These are phyloP conservation scores for Danionella dracula DNA, from an alignment of 2,797 vertebrate species.

Conservation along the genomic window DNA sequence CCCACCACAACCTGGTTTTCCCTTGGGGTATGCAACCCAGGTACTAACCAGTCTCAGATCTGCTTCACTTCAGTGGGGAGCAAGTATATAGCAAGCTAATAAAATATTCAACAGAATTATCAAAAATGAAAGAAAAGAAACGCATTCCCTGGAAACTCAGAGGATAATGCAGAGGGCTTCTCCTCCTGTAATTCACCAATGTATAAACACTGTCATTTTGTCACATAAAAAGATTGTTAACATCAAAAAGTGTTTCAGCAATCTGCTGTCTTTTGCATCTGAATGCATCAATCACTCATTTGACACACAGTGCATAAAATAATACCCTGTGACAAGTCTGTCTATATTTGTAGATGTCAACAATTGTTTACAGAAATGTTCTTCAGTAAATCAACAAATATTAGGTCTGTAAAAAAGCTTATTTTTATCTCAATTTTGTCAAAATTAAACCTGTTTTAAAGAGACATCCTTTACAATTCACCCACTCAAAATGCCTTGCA, in stretches of 20 bases:
- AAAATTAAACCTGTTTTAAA: too few relatives aligned
- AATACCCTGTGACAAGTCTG: slow-evolving; percentile 18
- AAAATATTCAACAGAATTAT: background rate
- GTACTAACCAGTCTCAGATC: too few relatives aligned
- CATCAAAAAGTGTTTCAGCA: slow-evolving; percentile 40
- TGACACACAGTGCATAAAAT: slow-evolving; percentile 32
- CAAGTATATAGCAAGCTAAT: background rate
- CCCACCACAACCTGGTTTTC: too few relatives aligned
- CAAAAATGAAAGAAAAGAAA: background rate
- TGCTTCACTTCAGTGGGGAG: too few relatives aligned
- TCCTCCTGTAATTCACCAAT: slow-evolving; percentile 31
- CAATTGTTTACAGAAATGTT: slow-evolving; percentile 33
- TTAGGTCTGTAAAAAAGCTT: slow-evolving; percentile 2
- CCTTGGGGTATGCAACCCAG: too few relatives aligned
- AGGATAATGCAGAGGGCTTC: slow-evolving; percentile 29
- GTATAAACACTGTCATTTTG: slow-evolving; percentile 42
- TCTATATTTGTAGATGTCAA: slow-evolving; percentile 29
- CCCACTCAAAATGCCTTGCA: too few relatives aligned
- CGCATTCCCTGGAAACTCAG: too few relatives aligned
- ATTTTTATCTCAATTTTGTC: too few relatives aligned
- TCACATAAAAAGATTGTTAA: slow-evolving; percentile 45
- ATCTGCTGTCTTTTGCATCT: slow-evolving; percentile 38
- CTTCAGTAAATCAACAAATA: slow-evolving; percentile 39
- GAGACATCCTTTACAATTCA: too few relatives aligned
- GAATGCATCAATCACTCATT: slow-evolving; percentile 39